phyloP scores from a whole-genome alignment of 2,888 invertebrate species.

The Carpatolechia fugitivella region DNA sequence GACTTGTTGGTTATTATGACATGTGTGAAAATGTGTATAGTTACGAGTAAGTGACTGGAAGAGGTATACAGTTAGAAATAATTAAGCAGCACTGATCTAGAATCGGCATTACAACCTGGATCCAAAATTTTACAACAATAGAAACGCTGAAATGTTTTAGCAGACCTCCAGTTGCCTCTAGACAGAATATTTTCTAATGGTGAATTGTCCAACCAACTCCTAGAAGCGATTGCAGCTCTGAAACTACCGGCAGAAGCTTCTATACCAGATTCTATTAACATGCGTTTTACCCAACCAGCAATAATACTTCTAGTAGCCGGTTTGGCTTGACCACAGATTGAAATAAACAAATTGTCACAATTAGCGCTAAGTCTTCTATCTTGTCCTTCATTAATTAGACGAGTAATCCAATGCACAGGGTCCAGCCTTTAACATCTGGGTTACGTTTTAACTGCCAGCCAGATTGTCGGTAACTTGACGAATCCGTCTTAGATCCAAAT shows the following conservation, averaged over 20 bases:
- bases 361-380: background rate
- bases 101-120: background rate
- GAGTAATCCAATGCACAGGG: slow-evolving; percentile 16
- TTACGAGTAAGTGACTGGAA: background rate
- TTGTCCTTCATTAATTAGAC: background rate
- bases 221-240: slow-evolving; percentile 20
- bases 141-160: slow-evolving; percentile 17
- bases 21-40: background rate
- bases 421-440: slow-evolving; percentile 4
- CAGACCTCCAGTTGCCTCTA: slow-evolving; percentile 19
- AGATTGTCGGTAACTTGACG: slow-evolving; percentile 14
- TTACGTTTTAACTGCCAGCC: slow-evolving; percentile 13
- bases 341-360: slow-evolving; percentile 16
- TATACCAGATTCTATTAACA: slow-evolving; percentile 17
- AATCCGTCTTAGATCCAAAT: slow-evolving; percentile 23
- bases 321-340: slow-evolving; percentile 10
- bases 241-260: slow-evolving; percentile 18
- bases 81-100: background rate
- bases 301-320: slow-evolving; percentile 20
- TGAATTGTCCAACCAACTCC: slow-evolving; percentile 18
- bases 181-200: slow-evolving; percentile 18
- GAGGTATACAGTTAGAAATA: background rate
- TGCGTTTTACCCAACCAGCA: slow-evolving; percentile 21
- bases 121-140: slow-evolving; percentile 14
- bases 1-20: background rate